Conservation (phyloP, 2,113 vertebrate species). For the Hippoglossus stenolepis region DNA sequence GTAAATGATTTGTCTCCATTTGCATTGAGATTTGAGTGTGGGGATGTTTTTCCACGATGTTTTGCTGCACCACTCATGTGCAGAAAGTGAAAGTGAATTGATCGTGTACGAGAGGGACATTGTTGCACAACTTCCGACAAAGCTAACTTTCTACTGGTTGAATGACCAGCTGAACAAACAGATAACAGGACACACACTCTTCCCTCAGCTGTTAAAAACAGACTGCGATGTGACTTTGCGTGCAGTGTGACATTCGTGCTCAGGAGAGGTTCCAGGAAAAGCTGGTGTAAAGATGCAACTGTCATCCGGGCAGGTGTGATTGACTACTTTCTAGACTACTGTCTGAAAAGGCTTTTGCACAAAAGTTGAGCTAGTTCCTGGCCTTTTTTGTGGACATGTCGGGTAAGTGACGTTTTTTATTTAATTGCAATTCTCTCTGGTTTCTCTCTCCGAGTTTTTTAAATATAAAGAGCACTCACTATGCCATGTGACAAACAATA, state of each 20-base stretch:
- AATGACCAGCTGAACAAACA: conserved; percentile 63
- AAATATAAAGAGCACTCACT: no score
- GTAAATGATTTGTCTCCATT: no score
- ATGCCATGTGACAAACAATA: no score
- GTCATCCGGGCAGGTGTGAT: neutral
- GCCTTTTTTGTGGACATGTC: conserved; percentile 10
- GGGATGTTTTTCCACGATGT: neutral
- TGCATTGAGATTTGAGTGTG: no score
- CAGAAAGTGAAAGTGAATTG: conserved; percentile 3
- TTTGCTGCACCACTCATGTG: neutral
- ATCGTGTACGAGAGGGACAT: neutral
- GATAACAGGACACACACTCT: neutral
- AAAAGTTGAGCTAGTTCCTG: neutral
- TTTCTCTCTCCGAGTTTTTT: neutral
- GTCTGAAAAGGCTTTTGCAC: neutral
- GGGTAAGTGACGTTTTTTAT: conserved; percentile 40
- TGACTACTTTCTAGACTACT: neutral
- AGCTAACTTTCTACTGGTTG: conserved; percentile 30
- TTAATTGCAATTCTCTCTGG: neutral
- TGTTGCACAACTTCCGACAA: conserved; percentile 26
- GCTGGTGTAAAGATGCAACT: neutral
- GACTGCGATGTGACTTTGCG: neutral
- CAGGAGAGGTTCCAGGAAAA: neutral
- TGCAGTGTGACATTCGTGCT: neutral
- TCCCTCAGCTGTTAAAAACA: neutral